These are phyloP conservation scores for Scaptomyza polygonia DNA, from an alignment of 2,888 invertebrate genomes.

Conservation along the genomic window DNA sequence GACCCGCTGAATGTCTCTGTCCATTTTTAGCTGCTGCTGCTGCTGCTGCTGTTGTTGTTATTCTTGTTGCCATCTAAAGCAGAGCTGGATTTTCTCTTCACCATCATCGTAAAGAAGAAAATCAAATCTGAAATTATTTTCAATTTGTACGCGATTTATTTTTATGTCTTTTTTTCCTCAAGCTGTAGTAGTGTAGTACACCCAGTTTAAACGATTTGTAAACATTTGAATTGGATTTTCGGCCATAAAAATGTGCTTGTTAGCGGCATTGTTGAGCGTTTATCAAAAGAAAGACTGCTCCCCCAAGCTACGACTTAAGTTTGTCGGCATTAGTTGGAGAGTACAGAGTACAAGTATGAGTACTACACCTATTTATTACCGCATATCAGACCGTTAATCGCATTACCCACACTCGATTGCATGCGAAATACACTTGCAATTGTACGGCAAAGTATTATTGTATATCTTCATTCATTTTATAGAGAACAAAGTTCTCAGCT, in stretches of 20 bases:
- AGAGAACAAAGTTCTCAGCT: conserved; percentile 10
- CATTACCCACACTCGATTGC: conserved; percentile 69
- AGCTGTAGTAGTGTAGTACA: conserved; percentile 40
- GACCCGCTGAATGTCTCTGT: conserved; percentile 60
- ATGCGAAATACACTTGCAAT: conserved; percentile 43
- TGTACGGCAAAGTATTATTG: conserved; percentile 14
- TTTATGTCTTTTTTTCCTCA: conserved; percentile 73
- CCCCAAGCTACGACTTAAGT: conserved; percentile 46
- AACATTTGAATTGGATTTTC: conserved; percentile 82
- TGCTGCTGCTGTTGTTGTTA: conserved; percentile 20
- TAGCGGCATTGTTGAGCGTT: conserved; percentile 64
- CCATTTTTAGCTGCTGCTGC: conserved; percentile 39
- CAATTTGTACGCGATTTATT: conserved; percentile 84
- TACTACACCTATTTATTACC: conserved; percentile 71
- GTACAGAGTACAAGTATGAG: conserved; percentile 35
- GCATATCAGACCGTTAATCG: conserved; percentile 72
- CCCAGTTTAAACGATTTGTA: conserved; percentile 82
- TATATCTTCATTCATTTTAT: conserved; percentile 23
- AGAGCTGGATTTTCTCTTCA: conserved; percentile 36
- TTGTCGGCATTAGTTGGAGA: conserved; percentile 58
- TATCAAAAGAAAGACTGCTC: conserved; percentile 59
- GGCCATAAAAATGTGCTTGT: conserved; percentile 76
- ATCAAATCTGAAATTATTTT: conserved; percentile 83
- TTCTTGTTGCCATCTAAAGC: conserved; percentile 7
- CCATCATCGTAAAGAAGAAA: conserved; percentile 80